phyloP scores from a whole-genome alignment of 2,797 vertebrate species.

The Lateolabrax maculatus region DNA sequence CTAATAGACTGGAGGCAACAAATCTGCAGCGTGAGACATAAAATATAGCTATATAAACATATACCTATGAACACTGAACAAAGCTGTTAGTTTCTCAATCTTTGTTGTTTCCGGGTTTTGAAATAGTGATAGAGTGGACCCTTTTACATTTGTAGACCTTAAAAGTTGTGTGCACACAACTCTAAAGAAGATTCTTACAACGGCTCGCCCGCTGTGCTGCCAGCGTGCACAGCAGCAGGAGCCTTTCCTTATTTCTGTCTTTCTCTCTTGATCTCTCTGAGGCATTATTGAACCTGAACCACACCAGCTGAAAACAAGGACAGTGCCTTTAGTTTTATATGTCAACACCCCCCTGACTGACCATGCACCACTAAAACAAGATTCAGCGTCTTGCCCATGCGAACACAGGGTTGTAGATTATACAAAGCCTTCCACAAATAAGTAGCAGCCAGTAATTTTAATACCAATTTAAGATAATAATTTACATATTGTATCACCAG shows the following conservation, averaged over 20 bases:
- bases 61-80: conserved; percentile 71
- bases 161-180: conserved; percentile 84
- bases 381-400: conserved; percentile 40
- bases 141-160: conserved; percentile 79
- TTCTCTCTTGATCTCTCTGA: conserved; percentile 83
- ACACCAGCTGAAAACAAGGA: conserved; percentile 90
- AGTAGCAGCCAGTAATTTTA: conserved; percentile 30
- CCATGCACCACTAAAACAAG: conserved; percentile 73
- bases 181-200: conserved; percentile 83
- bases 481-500: conserved; percentile 5
- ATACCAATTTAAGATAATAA: not conserved
- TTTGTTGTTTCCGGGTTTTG: conserved; percentile 77
- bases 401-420: conserved; percentile 37
- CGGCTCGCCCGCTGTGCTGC: conserved; percentile 70
- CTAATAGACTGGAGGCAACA: conserved; percentile 74
- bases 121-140: conserved; percentile 73
- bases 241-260: conserved; percentile 72
- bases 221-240: conserved; percentile 48
- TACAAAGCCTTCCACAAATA: conserved; percentile 35
- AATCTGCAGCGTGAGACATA: conserved; percentile 77
- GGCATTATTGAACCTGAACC: conserved; percentile 91
- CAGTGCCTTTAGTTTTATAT: conserved; percentile 90
- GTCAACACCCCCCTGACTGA: conserved; percentile 65
- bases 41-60: conserved; percentile 76
- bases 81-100: conserved; percentile 78